phyloP scores from a whole-genome alignment of 2,888 invertebrate species.

The Cryptophagus acutangulus region DNA sequence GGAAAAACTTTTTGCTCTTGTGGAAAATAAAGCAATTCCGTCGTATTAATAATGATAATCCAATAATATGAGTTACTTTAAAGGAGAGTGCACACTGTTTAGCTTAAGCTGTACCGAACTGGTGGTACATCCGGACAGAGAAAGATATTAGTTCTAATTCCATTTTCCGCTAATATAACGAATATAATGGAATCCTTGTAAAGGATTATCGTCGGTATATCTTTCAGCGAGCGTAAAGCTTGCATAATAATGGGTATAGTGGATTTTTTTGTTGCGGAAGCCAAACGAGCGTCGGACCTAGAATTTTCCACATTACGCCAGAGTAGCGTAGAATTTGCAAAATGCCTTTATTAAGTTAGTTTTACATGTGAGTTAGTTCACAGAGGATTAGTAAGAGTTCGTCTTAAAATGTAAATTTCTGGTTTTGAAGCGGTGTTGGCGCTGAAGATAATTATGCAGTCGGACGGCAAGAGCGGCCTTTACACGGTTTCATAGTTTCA shows the following conservation, averaged over 20 bases:
- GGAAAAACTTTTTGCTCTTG: too few relatives aligned
- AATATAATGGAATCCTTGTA: constrained; percentile 6
- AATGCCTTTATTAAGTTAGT: constrained; percentile 21
- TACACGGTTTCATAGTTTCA: constrained; percentile 47
- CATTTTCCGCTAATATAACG: too few relatives aligned
- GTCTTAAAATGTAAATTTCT: constrained; percentile 46
- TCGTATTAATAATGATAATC: too few relatives aligned
- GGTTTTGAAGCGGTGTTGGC: constrained; percentile 33
- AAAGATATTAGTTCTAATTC: too few relatives aligned
- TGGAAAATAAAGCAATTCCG: too few relatives aligned
- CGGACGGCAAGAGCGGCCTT: constrained; percentile 38
- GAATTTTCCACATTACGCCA: constrained; percentile 7
- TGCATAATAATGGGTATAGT: constrained; percentile 5
- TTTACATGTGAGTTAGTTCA: constrained; percentile 35
- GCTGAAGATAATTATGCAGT: constrained; percentile 46
- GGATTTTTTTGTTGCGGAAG: not conserved
- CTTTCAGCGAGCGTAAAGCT: constrained; percentile 6
- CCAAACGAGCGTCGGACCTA: too few relatives aligned
- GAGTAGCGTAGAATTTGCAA: constrained; percentile 4
- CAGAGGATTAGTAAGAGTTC: constrained; percentile 40
- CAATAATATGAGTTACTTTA: too few relatives aligned
- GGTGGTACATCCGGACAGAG: too few relatives aligned
- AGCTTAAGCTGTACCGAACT: too few relatives aligned
- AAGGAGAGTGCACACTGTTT: too few relatives aligned
- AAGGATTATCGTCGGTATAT: constrained; percentile 5